phyloP scores from a whole-genome alignment of 2,888 invertebrate genomes.

The Leptinotarsa peninsularis region DNA sequence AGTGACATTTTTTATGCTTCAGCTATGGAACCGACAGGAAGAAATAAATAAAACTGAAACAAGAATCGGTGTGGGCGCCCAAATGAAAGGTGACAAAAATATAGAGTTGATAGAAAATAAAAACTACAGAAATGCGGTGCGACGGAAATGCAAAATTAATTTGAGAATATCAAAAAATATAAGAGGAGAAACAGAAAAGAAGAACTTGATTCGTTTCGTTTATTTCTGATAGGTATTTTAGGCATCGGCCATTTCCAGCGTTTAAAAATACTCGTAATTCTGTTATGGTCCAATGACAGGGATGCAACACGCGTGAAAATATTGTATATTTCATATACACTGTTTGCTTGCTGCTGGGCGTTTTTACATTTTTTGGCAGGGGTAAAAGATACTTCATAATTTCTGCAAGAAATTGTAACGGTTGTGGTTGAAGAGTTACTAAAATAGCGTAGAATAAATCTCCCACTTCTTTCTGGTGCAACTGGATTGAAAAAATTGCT shows the following conservation, averaged over 20 bases:
- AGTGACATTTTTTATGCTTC: slow-evolving; percentile 52
- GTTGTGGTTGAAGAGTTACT: no score
- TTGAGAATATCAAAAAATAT: slow-evolving; percentile 17
- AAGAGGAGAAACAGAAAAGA: slow-evolving; percentile 1
- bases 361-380: no score
- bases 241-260: background rate
- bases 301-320: no score
- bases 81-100: slow-evolving; percentile 57
- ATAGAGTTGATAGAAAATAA: slow-evolving; percentile 39
- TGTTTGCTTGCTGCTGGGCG: no score
- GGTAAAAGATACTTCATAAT: no score
- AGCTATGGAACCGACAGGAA: slow-evolving; percentile 56
- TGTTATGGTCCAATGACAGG: background rate
- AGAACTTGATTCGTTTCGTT: background rate
- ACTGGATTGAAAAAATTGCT: no score
- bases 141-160: slow-evolving; percentile 27
- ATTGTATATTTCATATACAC: no score
- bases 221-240: slow-evolving; percentile 4
- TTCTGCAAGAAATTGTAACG: no score
- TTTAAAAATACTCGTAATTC: background rate
- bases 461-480: no score
- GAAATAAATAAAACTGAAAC: slow-evolving; percentile 59
- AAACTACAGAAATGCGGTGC: background rate
- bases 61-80: slow-evolving; percentile 54
- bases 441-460: no score